Conservation (phyloP, 1,140 invertebrate species). For the Brachionus paranguensis region DNA sequence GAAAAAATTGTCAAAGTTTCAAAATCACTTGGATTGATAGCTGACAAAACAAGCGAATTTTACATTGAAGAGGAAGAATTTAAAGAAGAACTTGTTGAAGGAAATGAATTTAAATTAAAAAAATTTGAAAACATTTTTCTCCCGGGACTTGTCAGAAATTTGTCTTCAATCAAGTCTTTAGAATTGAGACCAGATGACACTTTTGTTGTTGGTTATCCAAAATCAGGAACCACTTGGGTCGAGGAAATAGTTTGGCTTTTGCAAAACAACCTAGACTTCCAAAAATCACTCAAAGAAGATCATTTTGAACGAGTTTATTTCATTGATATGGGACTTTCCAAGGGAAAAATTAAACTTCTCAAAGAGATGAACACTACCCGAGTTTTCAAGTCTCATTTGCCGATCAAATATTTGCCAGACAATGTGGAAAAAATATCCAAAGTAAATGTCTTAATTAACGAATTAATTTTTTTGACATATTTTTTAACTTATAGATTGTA, state of each 20-base stretch:
- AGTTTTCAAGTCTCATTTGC: conserved; percentile 27
- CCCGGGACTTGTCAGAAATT: neutral
- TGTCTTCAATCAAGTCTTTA: neutral
- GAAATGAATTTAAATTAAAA: neutral
- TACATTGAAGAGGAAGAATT: conserved; percentile 20
- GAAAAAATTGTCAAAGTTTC: neutral
- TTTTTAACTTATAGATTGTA: neutral
- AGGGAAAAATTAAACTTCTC: neutral
- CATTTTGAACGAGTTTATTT: neutral
- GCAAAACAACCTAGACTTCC: neutral
- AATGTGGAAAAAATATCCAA: neutral
- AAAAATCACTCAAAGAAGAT: neutral
- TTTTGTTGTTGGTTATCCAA: conserved; percentile 1
- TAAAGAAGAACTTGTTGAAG: neutral
- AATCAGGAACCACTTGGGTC: conserved; percentile 7
- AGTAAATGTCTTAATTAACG: neutral
- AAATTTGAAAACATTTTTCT: neutral
- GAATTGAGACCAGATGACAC: neutral
- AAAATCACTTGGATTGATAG: neutral
- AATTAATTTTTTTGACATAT: neutral
- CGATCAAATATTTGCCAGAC: neutral
- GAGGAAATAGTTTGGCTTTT: conserved; percentile 18
- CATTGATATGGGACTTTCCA: neutral
- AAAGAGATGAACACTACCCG: neutral
- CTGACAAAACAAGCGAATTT: neutral